These are phyloP conservation scores for Bellardia bayeri DNA, from an alignment of 2,888 invertebrate genomes.

Conservation along the genomic window DNA sequence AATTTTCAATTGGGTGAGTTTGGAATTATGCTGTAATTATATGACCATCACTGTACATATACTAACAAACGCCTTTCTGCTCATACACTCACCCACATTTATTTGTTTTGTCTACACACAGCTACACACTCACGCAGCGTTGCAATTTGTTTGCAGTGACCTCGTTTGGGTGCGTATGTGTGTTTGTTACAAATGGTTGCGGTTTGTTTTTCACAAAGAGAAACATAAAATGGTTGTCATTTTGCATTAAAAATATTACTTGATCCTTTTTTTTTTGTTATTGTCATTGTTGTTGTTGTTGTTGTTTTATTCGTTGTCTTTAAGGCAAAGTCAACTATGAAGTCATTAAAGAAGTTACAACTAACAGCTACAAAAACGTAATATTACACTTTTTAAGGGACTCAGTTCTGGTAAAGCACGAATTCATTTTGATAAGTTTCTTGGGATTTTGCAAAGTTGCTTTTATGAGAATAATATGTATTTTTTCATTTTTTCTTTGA, in stretches of 20 bases:
- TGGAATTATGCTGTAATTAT: too few species aligned
- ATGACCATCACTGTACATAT: neutral
- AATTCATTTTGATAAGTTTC: neutral
- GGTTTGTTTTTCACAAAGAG: slow-evolving; percentile 1
- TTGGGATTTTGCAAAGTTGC: too few species aligned
- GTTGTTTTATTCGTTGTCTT: neutral
- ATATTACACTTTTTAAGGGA: neutral
- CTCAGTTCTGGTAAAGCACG: neutral
- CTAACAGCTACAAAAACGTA: neutral
- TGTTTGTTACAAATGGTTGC: slow-evolving; percentile 44
- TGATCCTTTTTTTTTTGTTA: neutral
- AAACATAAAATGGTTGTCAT: slow-evolving; percentile 33
- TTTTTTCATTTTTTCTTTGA: too few species aligned
- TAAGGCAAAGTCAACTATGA: neutral
- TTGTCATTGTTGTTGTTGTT: neutral
- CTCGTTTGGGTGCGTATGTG: slow-evolving; percentile 16
- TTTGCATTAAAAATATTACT: slow-evolving; percentile 10
- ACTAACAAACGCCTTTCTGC: neutral
- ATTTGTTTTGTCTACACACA: neutral
- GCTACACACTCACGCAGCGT: neutral
- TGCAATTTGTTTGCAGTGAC: slow-evolving; percentile 4
- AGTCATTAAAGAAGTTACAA: neutral
- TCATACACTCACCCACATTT: neutral
- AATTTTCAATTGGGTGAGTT: too few species aligned
- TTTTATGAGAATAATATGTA: too few species aligned